Conservation (phyloP, 1,140 invertebrate genomes). For the Asobara japonica region DNA sequence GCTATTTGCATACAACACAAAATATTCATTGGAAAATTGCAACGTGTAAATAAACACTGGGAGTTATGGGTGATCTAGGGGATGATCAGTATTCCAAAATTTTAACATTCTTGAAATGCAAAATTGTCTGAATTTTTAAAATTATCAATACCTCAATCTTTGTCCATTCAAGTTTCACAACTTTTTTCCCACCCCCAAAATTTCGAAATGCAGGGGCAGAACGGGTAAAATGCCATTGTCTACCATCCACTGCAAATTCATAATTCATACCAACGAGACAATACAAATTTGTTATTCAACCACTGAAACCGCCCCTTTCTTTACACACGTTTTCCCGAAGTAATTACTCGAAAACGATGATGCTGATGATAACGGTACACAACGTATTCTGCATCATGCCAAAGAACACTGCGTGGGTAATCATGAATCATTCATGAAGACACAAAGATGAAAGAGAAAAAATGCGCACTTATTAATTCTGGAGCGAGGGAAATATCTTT, state of each 20-base stretch:
- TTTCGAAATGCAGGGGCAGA: neutral
- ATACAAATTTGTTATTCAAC: neutral
- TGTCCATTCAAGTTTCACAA: no score
- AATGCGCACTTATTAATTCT: neutral
- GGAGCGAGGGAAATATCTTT: no score
- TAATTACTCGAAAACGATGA: neutral
- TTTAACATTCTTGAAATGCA: no score
- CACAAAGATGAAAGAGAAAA: neutral
- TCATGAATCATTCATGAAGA: conserved; percentile 6
- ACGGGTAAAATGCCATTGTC: neutral
- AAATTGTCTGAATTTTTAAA: neutral
- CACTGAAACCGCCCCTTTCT: neutral
- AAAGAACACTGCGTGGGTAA: neutral
- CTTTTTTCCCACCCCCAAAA: no score
- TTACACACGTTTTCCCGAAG: neutral
- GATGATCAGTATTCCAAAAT: no score
- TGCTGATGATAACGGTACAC: neutral
- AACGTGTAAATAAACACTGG: neutral
- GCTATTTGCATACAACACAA: neutral
- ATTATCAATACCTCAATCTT: no score
- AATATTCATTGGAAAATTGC: neutral
- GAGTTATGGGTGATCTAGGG: neutral
- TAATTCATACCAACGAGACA: neutral
- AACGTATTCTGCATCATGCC: neutral
- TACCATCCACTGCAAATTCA: neutral